These are phyloP conservation scores for Lochmaea crataegi DNA, from an alignment of 2,888 invertebrate genomes.

Conservation along the genomic window DNA sequence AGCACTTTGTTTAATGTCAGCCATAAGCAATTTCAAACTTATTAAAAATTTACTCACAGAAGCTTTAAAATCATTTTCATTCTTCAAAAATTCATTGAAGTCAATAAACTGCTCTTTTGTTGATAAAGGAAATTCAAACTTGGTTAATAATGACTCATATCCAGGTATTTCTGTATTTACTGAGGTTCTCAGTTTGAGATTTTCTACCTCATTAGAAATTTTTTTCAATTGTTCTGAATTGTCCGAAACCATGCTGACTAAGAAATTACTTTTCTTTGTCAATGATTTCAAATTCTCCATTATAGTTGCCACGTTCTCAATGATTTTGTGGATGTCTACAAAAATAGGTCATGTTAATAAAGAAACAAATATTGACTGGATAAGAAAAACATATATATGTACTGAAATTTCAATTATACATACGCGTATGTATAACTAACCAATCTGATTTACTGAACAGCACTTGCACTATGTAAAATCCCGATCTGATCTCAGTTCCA, in stretches of 20 bases:
- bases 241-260: too few species aligned
- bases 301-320: background rate
- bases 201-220: too few species aligned
- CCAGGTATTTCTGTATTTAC: constrained; percentile 9
- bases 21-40: too few species aligned
- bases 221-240: too few species aligned
- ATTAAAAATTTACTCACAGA: too few species aligned
- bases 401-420: background rate
- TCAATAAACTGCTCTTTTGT: too few species aligned
- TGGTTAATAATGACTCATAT: background rate
- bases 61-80: too few species aligned
- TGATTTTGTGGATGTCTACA: background rate
- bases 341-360: background rate
- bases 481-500: too few species aligned
- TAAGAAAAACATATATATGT: background rate
- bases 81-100: too few species aligned
- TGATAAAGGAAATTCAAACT: background rate
- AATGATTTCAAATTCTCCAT: too few species aligned
- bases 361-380: background rate
- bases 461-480: background rate
- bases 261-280: too few species aligned
- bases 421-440: background rate
- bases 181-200: background rate
- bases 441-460: background rate
- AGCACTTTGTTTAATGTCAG: too few species aligned